Evolutionary conservation across 92 coral and sea anemone species (phyloP), one percentile per base, ranked within the genome.

Genomic region (Nematostella vectensis): DNA sequence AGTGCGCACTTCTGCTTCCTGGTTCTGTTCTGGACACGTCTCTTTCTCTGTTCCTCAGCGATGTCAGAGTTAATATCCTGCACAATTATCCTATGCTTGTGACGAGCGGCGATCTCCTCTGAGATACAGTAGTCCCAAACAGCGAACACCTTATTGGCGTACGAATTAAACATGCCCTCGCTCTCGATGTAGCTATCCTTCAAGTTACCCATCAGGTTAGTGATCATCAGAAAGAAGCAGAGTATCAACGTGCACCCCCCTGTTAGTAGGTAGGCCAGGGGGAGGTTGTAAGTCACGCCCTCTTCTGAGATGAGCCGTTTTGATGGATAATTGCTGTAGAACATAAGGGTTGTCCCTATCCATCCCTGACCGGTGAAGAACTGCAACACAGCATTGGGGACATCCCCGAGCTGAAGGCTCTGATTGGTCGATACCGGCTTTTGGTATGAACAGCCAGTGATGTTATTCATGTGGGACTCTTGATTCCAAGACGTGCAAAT

Each of bases 321-420:
- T 1, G 98, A 69, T 1, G 98, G 96, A 38, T 91, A 91, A 51
- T 76, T 87, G 18, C 96, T 72, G 66, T 91, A 91, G 82, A 87
- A 91, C 89, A 91, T 70, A 27, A 91, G 58, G 9, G 98, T 91
- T 20, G 61, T 63, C 0, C 86, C 74, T 40, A 91, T 91, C 98
- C 98, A 91, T 13, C 96, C 98, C 57, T 91, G 88, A 17, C 98
- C 98, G 27, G 95, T 87, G 59, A 91, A 71, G 64, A 91, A 91
- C 48, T 91, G 85, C 29, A 91, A 38, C 13, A 81, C 47, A 52
- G 45, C 44, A 10, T 43, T 65, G 0, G 77, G 74, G 15, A 70
- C 59, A 27, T 79, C 80, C 23, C 72, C 29, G 33, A 47, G 64
- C 25, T 58, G 40, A 57, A 47, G 50, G 23, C 68, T 47, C 6